Evolutionary conservation across 2,888 invertebrate genomes (phyloP).

Genomic region (Drosophila meridionalis): DNA sequence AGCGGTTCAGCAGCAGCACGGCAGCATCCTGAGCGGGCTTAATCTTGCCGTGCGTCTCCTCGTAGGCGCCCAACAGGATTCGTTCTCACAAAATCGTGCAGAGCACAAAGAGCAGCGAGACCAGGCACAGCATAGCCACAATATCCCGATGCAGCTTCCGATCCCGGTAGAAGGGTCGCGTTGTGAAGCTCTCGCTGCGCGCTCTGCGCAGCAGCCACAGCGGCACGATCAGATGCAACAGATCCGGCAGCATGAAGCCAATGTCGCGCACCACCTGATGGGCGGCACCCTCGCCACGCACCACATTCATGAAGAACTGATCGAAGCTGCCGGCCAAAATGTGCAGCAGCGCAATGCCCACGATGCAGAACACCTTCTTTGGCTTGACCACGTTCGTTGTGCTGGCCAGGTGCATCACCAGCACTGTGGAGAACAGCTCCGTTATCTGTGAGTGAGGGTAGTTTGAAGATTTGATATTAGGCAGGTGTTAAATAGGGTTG

Average conservation of each 20-base stretch:
- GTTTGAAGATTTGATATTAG: neutral
- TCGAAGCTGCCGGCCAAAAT: slow-evolving; percentile 88
- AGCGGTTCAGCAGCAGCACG: slow-evolving; percentile 62
- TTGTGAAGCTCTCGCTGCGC: slow-evolving; percentile 82
- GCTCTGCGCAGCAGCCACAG: slow-evolving; percentile 85
- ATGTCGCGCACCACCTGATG: slow-evolving; percentile 90
- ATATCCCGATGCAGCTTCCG: slow-evolving; percentile 84
- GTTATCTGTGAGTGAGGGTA: slow-evolving; percentile 84
- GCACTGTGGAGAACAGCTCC: slow-evolving; percentile 87
- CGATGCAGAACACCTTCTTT: slow-evolving; percentile 87
- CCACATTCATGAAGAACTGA: slow-evolving; percentile 88
- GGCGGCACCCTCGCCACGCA: slow-evolving; percentile 88
- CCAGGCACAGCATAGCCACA: slow-evolving; percentile 83
- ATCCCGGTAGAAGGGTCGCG: slow-evolving; percentile 84
- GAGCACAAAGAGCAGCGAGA: slow-evolving; percentile 83
- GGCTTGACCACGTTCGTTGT: slow-evolving; percentile 86
- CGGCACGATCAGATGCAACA: slow-evolving; percentile 88
- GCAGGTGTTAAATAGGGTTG: too few species aligned
- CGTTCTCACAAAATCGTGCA: slow-evolving; percentile 84
- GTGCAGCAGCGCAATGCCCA: slow-evolving; percentile 87
- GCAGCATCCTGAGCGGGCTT: slow-evolving; percentile 68
- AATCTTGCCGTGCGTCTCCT: slow-evolving; percentile 62
- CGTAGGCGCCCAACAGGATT: slow-evolving; percentile 67
- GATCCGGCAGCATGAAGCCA: slow-evolving; percentile 89
- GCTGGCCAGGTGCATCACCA: slow-evolving; percentile 87